Evolutionary conservation across 2,888 invertebrate genomes (phyloP).

Genomic region (Brassicogethes aeneus): DNA sequence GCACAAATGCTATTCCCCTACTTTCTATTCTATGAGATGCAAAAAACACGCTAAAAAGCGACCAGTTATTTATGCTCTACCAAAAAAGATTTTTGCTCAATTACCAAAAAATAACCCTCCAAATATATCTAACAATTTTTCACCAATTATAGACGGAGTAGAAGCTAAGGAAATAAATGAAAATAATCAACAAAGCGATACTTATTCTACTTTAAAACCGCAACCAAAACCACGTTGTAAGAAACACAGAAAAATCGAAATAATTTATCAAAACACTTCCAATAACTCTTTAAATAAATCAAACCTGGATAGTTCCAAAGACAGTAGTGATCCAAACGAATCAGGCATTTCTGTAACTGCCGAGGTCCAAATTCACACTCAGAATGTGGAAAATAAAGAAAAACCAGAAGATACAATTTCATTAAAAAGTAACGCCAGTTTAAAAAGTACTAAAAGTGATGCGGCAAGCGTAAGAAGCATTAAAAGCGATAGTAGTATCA

Average conservation of each 20-base stretch:
- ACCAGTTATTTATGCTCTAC: slow-evolving; percentile 35
- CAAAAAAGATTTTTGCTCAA: slow-evolving; percentile 29
- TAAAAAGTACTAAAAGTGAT: background rate
- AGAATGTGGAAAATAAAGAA: background rate
- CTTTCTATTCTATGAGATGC: slow-evolving; percentile 40
- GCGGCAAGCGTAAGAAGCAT: no score
- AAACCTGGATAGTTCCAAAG: slow-evolving; percentile 20
- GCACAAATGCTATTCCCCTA: slow-evolving; percentile 40
- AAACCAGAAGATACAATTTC: background rate
- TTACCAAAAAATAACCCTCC: slow-evolving; percentile 8
- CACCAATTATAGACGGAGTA: slow-evolving; percentile 26
- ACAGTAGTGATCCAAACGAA: slow-evolving; percentile 14
- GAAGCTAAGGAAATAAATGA: slow-evolving; percentile 49
- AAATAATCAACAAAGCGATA: slow-evolving; percentile 21
- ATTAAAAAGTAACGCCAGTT: background rate
- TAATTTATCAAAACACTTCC: slow-evolving; percentile 30
- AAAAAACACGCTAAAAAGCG: slow-evolving; percentile 38
- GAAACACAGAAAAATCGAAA: slow-evolving; percentile 28
- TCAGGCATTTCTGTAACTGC: background rate
- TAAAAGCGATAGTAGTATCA: no score
- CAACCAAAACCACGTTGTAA: slow-evolving; percentile 50
- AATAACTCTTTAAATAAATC: slow-evolving; percentile 11
- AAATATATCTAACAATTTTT: slow-evolving; percentile 10
- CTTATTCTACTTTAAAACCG: slow-evolving; percentile 32
- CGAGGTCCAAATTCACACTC: slow-evolving; percentile 1